Evolutionary conservation across 2,888 invertebrate genomes (phyloP), one percentile per base, ranked within the genome.

Genomic region (Marronus borbonicus): DNA sequence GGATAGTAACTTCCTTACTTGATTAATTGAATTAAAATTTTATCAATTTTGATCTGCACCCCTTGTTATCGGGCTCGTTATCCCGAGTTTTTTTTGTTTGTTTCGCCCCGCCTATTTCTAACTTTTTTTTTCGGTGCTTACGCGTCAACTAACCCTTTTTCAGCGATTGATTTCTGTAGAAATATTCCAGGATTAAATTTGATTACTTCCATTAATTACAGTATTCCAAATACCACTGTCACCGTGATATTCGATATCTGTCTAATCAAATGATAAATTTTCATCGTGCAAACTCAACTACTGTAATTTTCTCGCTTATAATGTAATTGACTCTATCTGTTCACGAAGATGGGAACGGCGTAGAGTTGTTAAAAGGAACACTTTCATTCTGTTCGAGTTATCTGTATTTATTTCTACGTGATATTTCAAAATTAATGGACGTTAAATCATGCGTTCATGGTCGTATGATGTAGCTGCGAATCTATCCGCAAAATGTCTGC

Each of bases 171-270:
- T 44, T 44, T 44, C 44, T 1, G 8, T 44, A 60, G 28, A 28
- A 60, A 60, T 12, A 60, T 60, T 60, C 2, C 24, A 20, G 60
- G 28, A 60, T 49, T 50, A 68, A 68, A 49, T 36, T 24, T 36
- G 39, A 68, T 68, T 50, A 68, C 49, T 68, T 68, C 50, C 49
- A 49, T 44, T 68, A 68, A 68, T 68, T 50, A 49, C 68, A 20
- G 3, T 65, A 12, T 28, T 7, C 17, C 17, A 66, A 66, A 44
- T 20, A 49, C 66, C 17, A 66, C 17, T 66, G 44, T 44, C 52
- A 55, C 2, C 68, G 28, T 20, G 68, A 68, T 50, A 68, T 68
- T 68, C 28, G 68, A 68, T 68, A 68, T 68, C 68, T 24, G 28
- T 68, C 10, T 68, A 36, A 60, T 60, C 60, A 24, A 60, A 24